Percentiles rank a stretch among this genome's conserved stretches.
Conservation (phyloP, 2,797 vertebrate genomes). For the Meriones psammophilus region DNA sequence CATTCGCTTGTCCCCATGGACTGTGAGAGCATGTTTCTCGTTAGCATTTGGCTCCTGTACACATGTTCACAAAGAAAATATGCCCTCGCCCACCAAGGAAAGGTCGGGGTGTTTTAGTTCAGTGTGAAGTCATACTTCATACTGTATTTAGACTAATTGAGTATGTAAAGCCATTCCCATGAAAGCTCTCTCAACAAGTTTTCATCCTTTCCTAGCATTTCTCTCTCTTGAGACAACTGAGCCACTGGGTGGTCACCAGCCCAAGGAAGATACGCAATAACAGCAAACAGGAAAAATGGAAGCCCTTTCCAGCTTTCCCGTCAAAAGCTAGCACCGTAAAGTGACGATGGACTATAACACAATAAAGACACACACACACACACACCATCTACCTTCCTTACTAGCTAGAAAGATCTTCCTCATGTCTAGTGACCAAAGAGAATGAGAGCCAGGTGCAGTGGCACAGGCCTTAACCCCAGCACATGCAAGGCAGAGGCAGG, state of each 20-base stretch:
- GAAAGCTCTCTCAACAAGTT: not conserved
- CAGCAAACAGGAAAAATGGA: not conserved
- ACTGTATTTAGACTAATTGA: not conserved
- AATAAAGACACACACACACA: not conserved
- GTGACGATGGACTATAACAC: not conserved
- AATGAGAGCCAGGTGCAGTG: not conserved
- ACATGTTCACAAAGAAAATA: not conserved
- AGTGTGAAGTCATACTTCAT: not conserved
- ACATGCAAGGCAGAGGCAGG: not conserved
- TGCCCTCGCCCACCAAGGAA: not conserved
- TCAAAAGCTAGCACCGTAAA: constrained; percentile 22
- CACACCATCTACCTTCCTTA: not conserved
- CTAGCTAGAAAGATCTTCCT: not conserved
- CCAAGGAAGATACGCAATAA: not conserved
- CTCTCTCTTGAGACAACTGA: not conserved
- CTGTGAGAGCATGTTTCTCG: not conserved
- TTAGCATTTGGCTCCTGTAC: not conserved
- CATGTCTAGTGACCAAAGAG: not conserved
- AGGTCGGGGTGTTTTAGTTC: not conserved
- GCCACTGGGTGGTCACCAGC: not conserved
- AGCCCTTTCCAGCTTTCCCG: not conserved
- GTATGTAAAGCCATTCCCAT: not conserved
- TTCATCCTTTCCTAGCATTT: not conserved
- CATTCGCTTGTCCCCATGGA: not conserved
- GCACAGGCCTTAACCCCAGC: not conserved